Conservation (phyloP, 1,140 invertebrate species). For the Elymnias hypermnestra region DNA sequence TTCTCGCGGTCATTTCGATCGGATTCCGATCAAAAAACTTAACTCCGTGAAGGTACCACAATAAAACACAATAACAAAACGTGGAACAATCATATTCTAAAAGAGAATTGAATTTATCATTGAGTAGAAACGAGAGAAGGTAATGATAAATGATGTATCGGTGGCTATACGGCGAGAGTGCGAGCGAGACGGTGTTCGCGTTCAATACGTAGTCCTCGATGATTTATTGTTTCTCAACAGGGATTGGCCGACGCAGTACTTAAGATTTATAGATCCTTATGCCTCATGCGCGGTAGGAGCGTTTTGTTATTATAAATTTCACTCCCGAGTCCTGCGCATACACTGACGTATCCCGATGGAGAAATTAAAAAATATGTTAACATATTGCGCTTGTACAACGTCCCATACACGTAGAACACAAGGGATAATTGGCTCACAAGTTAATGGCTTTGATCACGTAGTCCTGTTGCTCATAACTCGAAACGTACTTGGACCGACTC, state of each 20-base stretch:
- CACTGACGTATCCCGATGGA: constrained; percentile 46
- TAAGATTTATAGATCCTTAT: constrained; percentile 71
- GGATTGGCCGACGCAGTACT: constrained; percentile 72
- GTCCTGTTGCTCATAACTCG: constrained; percentile 12
- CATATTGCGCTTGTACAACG: constrained; percentile 47
- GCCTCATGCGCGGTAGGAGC: constrained; percentile 67
- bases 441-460: constrained; percentile 49
- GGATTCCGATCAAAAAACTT: constrained; percentile 69
- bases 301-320: constrained; percentile 72
- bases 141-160: constrained; percentile 70
- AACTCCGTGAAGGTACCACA: constrained; percentile 67
- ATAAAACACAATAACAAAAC: constrained; percentile 73
- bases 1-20: constrained; percentile 72
- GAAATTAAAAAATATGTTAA: constrained; percentile 72
- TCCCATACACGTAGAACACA: constrained; percentile 30
- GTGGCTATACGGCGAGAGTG: constrained; percentile 34
- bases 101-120: constrained; percentile 76
- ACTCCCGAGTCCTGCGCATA: constrained; percentile 67
- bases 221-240: constrained; percentile 74
- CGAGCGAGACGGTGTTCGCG: constrained; percentile 47
- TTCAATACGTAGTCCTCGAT: constrained; percentile 57
- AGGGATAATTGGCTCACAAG: constrained; percentile 51
- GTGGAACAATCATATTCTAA: constrained; percentile 71
- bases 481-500: constrained; percentile 6
- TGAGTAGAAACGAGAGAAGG: constrained; percentile 65